Evolutionary conservation across 2,888 invertebrate genomes (phyloP).

Genomic region (Eustalomyia histrio): DNA sequence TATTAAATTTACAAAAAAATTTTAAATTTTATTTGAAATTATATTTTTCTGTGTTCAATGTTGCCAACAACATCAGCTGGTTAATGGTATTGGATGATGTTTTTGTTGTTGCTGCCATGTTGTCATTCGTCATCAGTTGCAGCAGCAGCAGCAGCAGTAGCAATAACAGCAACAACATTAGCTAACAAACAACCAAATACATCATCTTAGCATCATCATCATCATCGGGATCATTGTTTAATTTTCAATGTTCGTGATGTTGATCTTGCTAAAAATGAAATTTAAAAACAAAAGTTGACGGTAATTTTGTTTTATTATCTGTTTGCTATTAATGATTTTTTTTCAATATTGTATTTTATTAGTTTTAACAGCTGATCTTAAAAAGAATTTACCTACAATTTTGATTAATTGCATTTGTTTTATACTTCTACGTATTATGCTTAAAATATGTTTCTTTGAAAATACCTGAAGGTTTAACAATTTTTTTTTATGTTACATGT

Average conservation of each 20-base stretch:
- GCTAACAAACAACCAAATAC: constrained; percentile 39
- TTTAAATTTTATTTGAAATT: constrained; percentile 9
- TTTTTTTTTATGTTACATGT: constrained; percentile 19
- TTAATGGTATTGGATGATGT: constrained; percentile 14
- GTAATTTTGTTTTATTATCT: neutral
- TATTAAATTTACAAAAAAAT: constrained; percentile 20
- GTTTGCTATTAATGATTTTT: neutral
- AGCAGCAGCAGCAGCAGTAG: constrained; percentile 24
- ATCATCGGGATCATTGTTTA: neutral
- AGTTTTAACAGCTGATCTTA: neutral
- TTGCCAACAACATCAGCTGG: constrained; percentile 57
- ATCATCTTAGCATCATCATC: constrained; percentile 33
- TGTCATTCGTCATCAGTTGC: constrained; percentile 54
- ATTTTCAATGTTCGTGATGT: neutral
- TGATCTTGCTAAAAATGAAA: neutral
- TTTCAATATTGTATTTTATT: neutral
- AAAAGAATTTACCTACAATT: neutral
- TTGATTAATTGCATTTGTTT: neutral
- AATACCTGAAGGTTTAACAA: constrained; percentile 9
- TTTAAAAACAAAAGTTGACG: neutral
- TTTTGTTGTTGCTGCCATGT: constrained; percentile 24
- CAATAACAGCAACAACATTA: constrained; percentile 20
- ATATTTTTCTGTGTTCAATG: constrained; percentile 54
- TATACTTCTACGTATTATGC: neutral
- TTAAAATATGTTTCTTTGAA: constrained; percentile 21